Conservation (phyloP, 2,888 invertebrate species). For the Drosophila monieri region DNA sequence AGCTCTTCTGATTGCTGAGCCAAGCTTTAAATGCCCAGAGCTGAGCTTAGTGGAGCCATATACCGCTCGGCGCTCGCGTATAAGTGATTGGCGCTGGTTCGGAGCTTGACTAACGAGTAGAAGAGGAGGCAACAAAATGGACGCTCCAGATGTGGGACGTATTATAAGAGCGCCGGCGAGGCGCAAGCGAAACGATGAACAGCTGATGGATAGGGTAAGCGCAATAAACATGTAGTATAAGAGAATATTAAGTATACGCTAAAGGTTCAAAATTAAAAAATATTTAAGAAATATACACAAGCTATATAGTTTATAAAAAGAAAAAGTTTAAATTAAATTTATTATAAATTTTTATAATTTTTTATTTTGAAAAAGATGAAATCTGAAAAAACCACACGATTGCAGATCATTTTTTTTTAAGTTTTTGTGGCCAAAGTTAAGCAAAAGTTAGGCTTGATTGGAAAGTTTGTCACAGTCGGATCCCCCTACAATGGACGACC, state of each 20-base stretch:
- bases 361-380: no score
- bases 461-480: conserved; percentile 22
- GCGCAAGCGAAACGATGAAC: conserved; percentile 91
- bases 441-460: conserved; percentile 12
- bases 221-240: not conserved
- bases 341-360: no score
- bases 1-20: conserved; percentile 14
- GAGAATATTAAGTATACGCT: conserved; percentile 1
- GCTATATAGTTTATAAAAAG: no score
- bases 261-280: not conserved
- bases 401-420: not conserved
- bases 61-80: conserved; percentile 37
- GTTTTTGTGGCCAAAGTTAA: not conserved
- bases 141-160: conserved; percentile 84
- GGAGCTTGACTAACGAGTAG: conserved; percentile 30
- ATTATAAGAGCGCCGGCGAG: conserved; percentile 91
- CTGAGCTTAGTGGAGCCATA: conserved; percentile 14
- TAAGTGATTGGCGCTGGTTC: conserved; percentile 51
- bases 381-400: not conserved
- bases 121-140: conserved; percentile 55
- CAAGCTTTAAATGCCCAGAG: conserved; percentile 42
- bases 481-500: conserved; percentile 51
- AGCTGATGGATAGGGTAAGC: conserved; percentile 91
- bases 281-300: no score
- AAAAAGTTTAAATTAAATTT: no score